Evolutionary conservation across 2,797 vertebrate species (phyloP).

Genomic region (Staurois parvus): DNA sequence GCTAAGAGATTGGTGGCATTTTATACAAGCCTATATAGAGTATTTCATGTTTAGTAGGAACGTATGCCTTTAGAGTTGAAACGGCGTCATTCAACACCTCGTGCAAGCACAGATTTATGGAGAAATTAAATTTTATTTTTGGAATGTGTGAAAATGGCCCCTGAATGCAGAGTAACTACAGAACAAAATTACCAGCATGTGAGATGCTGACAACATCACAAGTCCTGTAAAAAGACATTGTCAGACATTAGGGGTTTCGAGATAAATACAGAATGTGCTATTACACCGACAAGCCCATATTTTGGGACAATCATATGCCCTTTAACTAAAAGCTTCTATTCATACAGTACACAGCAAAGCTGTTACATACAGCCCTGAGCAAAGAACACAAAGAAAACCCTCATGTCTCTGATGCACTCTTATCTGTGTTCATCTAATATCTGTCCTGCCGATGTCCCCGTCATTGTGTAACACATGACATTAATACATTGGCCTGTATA

Average conservation of each 20-base stretch:
- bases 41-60: background rate
- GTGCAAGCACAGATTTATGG: background rate
- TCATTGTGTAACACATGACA: too few species aligned
- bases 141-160: slow-evolving; percentile 41
- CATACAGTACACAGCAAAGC: background rate
- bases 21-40: too few species aligned
- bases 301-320: slow-evolving; percentile 18
- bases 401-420: too few species aligned
- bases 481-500: too few species aligned
- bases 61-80: background rate
- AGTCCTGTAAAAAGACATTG: slow-evolving; percentile 2
- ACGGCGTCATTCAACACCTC: slow-evolving; percentile 14
- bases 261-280: slow-evolving; percentile 33
- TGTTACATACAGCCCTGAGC: background rate
- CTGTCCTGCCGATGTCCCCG: too few species aligned
- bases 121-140: slow-evolving; percentile 25
- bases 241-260: slow-evolving; percentile 2
- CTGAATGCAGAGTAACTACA: background rate
- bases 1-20: too few species aligned
- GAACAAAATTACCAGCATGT: slow-evolving; percentile 31
- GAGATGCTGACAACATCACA: slow-evolving; percentile 28
- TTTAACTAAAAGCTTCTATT: slow-evolving; percentile 10
- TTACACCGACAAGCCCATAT: background rate
- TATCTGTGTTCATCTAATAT: background rate
- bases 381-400: background rate